Evolutionary conservation across 2,888 invertebrate genomes (phyloP).

Genomic region (Hydrotaea cyrtoneurina): DNA sequence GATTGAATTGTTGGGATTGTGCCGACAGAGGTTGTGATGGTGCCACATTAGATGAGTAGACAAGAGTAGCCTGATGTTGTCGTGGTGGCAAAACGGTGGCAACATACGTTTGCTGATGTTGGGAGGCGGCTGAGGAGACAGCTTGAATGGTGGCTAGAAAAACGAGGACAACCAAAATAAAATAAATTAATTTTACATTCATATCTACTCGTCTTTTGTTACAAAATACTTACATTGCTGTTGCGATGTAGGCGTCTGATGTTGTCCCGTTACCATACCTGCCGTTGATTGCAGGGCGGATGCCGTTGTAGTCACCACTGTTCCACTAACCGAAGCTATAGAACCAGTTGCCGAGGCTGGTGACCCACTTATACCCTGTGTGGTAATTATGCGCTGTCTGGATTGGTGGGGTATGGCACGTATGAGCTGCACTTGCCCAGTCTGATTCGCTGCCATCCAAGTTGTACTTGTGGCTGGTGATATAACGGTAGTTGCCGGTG

Average conservation of each 20-base stretch:
- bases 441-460: slow-evolving; percentile 79
- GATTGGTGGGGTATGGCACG: slow-evolving; percentile 78
- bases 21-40: slow-evolving; percentile 72
- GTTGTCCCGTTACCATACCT: slow-evolving; percentile 65
- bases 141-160: slow-evolving; percentile 72
- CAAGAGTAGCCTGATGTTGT: slow-evolving; percentile 79
- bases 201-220: too few relatives aligned
- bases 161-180: slow-evolving; percentile 8
- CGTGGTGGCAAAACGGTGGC: slow-evolving; percentile 80
- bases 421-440: slow-evolving; percentile 79
- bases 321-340: slow-evolving; percentile 70
- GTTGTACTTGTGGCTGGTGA: slow-evolving; percentile 78
- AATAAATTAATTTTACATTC: slow-evolving; percentile 5
- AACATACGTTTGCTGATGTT: slow-evolving; percentile 77
- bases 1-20: slow-evolving; percentile 77
- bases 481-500: slow-evolving; percentile 79
- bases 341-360: slow-evolving; percentile 61
- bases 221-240: slow-evolving; percentile 70
- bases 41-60: slow-evolving; percentile 78
- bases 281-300: slow-evolving; percentile 65
- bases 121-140: slow-evolving; percentile 69
- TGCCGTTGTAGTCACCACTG: slow-evolving; percentile 69
- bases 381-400: slow-evolving; percentile 79
- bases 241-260: slow-evolving; percentile 61
- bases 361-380: slow-evolving; percentile 73